Evolutionary conservation across 2,113 vertebrate genomes (phyloP), one percentile per base, ranked within the genome.

Genomic region (Marmota flaviventris): DNA sequence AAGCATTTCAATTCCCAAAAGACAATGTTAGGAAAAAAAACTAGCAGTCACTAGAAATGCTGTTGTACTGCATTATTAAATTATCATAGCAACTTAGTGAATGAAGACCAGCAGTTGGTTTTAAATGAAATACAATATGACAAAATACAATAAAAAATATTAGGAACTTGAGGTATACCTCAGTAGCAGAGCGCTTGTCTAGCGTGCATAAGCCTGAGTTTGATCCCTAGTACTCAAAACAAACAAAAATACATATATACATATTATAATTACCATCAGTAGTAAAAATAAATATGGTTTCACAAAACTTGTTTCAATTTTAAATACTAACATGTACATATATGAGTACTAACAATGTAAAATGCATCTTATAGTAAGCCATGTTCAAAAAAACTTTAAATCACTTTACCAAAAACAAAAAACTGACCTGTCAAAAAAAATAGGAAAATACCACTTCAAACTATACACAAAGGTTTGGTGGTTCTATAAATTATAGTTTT

Each of bases 1-100:
- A 91, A 94, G 93, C 32, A 92, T 89, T 91, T 84, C 42, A 75
- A 94, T 72, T 94, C 51, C 11, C 75, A 95, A 95, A 96, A 78
- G 7, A 78, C 8, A 84, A n/a, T 82, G 22, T 3, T 85, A 22
- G 45, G 69, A 95, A 95, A 96, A 84, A 79, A 69, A 78, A 39
- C 29, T 48, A 93, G 63, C 32, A 93, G 34, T 75, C 76, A 93
- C 76, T 75, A 83, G 8, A 86, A 83, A 37, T 81, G 45, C 34
- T 53, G 20, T 27, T 48, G 67, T 16, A 92, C 51, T 2, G 6
- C 22, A 82, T 65, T 78, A 89, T 25, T n/a, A 61, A 69, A 37
- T 69, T 83, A 17, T 73, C 51, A 67, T 61, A 92, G 63, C 42
- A 82, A 65, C 24, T 61, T 27, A 63, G 75, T 42, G 37, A 90